These are phyloP conservation scores for Clarias platycephalus DNA, from an alignment of 2,797 vertebrate species.

Conservation along the genomic window DNA sequence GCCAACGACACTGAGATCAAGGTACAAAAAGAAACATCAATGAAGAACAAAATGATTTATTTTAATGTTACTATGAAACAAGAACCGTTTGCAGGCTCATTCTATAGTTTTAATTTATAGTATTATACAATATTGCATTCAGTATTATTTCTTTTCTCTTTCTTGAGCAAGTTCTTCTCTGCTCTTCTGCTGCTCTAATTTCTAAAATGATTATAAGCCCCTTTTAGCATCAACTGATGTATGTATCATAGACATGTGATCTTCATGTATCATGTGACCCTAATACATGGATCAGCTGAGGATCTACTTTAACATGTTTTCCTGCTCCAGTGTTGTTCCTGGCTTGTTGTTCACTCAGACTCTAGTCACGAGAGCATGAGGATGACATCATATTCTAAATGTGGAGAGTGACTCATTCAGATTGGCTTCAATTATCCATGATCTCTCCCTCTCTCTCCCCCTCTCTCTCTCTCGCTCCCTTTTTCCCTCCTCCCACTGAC, in stretches of 20 bases:
- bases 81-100: too few relatives aligned
- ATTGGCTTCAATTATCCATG: conserved; percentile 53
- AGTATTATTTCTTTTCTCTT: neutral
- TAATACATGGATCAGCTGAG: conserved; percentile 13
- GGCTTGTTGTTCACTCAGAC: neutral
- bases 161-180: neutral
- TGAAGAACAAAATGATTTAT: neutral
- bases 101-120: neutral
- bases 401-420: conserved; percentile 50
- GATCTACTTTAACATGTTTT: conserved; percentile 15
- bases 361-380: conserved; percentile 20
- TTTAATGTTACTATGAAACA: neutral
- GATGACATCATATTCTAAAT: conserved; percentile 56
- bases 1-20: conserved; percentile 96
- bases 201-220: neutral
- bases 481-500: neutral
- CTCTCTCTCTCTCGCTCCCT: conserved; percentile 7
- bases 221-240: neutral
- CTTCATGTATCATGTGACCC: neutral
- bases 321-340: neutral
- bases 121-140: neutral
- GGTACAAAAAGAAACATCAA: conserved; percentile 70
- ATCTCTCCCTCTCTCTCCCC: conserved; percentile 17
- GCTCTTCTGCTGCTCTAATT: neutral
- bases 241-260: conserved; percentile 4